Evolutionary conservation across 37 sponge, comb jelly and placozoan species (phyloP).

Genomic region (Aplysina aerophoba): DNA sequence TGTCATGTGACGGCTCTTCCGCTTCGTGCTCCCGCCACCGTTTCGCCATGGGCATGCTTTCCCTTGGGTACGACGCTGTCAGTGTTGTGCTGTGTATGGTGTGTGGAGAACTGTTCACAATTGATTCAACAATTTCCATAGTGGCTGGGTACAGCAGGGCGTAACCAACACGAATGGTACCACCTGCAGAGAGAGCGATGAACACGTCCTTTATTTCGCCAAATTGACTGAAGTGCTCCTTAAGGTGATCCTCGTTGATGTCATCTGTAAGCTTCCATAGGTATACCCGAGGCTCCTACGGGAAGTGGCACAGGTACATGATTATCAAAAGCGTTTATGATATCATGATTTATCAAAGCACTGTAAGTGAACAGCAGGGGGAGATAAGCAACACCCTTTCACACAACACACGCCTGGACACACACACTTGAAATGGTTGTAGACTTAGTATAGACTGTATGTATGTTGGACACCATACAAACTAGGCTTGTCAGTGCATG

Average conservation of each 20-base stretch:
- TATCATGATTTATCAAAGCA: too few species aligned
- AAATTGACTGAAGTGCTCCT: constrained; percentile 7
- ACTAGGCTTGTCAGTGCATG: too few species aligned
- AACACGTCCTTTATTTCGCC: constrained; percentile 15
- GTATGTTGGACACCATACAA: too few species aligned
- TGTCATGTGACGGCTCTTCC: neutral
- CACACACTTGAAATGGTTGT: too few species aligned
- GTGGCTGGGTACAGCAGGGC: constrained; percentile 18
- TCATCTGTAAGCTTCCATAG: constrained; percentile 4
- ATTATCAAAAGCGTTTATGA: too few species aligned
- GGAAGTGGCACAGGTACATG: too few species aligned
- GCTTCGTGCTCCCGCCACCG: neutral
- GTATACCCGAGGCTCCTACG: constrained; percentile 17
- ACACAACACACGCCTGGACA: too few species aligned
- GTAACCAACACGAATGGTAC: neutral
- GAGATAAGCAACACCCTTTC: too few species aligned
- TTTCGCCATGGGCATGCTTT: neutral
- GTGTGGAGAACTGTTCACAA: constrained; percentile 1
- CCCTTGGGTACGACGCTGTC: constrained; percentile 1
- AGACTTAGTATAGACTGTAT: neutral
- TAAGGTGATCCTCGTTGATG: neutral
- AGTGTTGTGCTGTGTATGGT: neutral
- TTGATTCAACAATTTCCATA: neutral
- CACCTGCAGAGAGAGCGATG: neutral
- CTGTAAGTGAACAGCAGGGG: too few species aligned